These are phyloP conservation scores for Watersipora subatra DNA, from an alignment of 1,140 invertebrate genomes.

Conservation along the genomic window DNA sequence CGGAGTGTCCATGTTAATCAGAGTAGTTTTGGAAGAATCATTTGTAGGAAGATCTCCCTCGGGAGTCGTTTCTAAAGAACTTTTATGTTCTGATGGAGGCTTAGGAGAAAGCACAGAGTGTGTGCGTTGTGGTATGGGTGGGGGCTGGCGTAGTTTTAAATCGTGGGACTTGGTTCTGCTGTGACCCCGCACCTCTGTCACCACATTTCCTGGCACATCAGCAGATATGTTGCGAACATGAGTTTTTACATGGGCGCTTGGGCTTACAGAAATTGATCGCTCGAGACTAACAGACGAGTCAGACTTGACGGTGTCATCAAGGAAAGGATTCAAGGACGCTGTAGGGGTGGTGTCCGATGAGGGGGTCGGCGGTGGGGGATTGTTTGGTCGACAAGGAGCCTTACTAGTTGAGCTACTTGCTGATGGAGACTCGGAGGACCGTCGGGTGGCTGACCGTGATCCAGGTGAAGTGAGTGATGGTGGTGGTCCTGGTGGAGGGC, in stretches of 20 bases:
- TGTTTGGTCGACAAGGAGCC: background rate
- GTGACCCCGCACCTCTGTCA: background rate
- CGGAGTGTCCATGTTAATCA: background rate
- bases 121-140: background rate
- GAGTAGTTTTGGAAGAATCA: background rate
- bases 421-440: background rate
- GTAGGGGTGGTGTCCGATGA: background rate
- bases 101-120: background rate
- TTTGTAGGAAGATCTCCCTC: background rate
- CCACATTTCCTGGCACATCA: background rate
- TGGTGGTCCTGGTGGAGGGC: background rate
- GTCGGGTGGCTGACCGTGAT: background rate
- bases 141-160: background rate
- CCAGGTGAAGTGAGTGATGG: background rate
- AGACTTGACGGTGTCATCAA: too few species aligned
- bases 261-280: too few species aligned
- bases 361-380: background rate
- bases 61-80: too few species aligned
- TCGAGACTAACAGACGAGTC: too few species aligned
- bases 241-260: too few species aligned
- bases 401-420: background rate
- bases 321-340: too few species aligned
- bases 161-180: background rate
- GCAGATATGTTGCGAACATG: background rate
- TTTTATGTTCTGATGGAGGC: background rate